A percentile compares a stretch with the other conserved stretches of the same genome.
phyloP scores from a whole-genome alignment of 1,140 invertebrate genomes.

The Papilio polytes region DNA sequence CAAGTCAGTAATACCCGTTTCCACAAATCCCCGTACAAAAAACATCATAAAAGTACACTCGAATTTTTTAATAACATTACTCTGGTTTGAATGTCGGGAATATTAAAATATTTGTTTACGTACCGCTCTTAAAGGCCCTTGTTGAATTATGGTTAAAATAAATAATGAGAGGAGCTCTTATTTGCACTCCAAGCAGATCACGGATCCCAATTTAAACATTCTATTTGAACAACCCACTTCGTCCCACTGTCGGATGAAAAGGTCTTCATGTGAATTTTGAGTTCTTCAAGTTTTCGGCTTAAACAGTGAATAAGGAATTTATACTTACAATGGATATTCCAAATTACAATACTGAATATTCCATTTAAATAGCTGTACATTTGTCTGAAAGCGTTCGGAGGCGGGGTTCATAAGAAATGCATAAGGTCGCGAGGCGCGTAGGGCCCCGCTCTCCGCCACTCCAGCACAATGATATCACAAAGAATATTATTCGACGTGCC shows the following conservation, averaged over 20 bases:
- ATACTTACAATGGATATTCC: slow-evolving; percentile 70
- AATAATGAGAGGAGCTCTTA: slow-evolving; percentile 40
- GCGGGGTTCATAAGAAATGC: slow-evolving; percentile 72
- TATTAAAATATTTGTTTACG: slow-evolving; percentile 40
- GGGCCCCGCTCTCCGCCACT: slow-evolving; percentile 54
- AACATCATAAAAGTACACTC: slow-evolving; percentile 27
- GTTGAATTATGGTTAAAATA: slow-evolving; percentile 41
- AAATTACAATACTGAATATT: slow-evolving; percentile 79
- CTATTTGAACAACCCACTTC: slow-evolving; percentile 41
- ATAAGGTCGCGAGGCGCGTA: slow-evolving; percentile 64
- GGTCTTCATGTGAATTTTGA: slow-evolving; percentile 47
- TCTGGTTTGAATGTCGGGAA: slow-evolving; percentile 29
- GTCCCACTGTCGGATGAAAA: slow-evolving; percentile 44
- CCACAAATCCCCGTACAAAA: slow-evolving; percentile 26
- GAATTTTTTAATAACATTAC: slow-evolving; percentile 33
- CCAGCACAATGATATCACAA: slow-evolving; percentile 57
- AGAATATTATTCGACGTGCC: slow-evolving; percentile 45
- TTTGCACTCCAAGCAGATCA: slow-evolving; percentile 41
- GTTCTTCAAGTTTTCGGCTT: slow-evolving; percentile 65
- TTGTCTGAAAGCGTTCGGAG: slow-evolving; percentile 75
- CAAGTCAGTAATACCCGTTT: slow-evolving; percentile 19
- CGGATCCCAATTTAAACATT: slow-evolving; percentile 41
- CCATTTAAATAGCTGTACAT: slow-evolving; percentile 78
- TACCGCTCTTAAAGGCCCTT: slow-evolving; percentile 34
- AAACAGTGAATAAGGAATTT: slow-evolving; percentile 77